Conservation (phyloP, 1,140 invertebrate genomes). For the Anagrus nilaparvatae region DNA sequence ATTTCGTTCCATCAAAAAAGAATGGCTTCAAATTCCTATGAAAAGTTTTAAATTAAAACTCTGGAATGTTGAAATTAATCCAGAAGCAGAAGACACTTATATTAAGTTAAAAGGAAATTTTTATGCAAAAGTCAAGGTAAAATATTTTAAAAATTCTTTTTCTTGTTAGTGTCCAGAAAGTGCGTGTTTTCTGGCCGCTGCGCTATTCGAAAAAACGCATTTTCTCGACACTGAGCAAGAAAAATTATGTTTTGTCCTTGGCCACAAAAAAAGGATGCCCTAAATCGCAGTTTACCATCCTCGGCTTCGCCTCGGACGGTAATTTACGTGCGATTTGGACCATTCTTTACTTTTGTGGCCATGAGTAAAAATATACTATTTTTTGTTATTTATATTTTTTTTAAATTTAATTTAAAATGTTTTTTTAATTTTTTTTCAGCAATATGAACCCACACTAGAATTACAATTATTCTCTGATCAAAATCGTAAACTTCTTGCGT, state of each 20-base stretch:
- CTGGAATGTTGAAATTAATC: conserved; percentile 15
- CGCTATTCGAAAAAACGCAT: too few relatives aligned
- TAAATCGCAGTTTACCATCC: too few relatives aligned
- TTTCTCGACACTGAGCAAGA: neutral
- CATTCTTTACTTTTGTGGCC: neutral
- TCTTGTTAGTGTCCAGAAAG: too few relatives aligned
- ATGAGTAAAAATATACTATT: neutral
- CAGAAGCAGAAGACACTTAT: neutral
- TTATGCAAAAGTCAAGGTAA: conserved; percentile 21
- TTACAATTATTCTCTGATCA: conserved; percentile 11
- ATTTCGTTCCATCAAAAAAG: conserved; percentile 20
- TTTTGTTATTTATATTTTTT: too few relatives aligned
- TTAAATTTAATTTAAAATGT: conserved; percentile 6
- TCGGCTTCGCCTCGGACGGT: too few relatives aligned
- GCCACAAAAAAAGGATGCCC: too few relatives aligned
- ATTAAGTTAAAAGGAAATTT: neutral
- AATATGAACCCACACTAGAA: conserved; percentile 6
- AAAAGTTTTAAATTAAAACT: conserved; percentile 25
- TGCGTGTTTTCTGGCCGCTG: too few relatives aligned
- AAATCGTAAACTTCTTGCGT: neutral
- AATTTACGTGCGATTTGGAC: too few relatives aligned
- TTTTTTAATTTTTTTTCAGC: conserved; percentile 6
- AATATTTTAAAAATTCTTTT: neutral
- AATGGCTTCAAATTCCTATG: conserved; percentile 24
- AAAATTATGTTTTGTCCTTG: neutral